Evolutionary conservation across 2,888 invertebrate species (phyloP), one percentile per base, ranked within the genome.

Genomic region (Halictus ligatus): DNA sequence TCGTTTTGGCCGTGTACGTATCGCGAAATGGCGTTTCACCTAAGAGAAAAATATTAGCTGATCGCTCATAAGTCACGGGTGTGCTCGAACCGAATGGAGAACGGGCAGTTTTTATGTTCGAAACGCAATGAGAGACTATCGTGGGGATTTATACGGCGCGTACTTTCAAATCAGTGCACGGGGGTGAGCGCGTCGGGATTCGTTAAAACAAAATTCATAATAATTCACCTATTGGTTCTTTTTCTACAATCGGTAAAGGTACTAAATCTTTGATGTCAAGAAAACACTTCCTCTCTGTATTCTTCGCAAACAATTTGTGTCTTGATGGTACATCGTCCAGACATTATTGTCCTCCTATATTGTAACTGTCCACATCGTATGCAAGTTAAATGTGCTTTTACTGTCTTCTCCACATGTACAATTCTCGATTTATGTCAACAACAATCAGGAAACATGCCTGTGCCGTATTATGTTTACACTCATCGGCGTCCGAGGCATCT

Each of bases 1-100:
- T 90, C 87, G 90, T 90, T 90, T 43, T 54, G 64, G 60, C 29
- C 58, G 73, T 76, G 76, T 12, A 58, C 58, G 72, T 60, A 58
- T 13, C 35, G 40, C 64, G 75, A 77, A 74, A 75, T 35, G n/a
- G 2, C 71, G 69, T 79, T 75, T 72, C 75, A 35, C 10, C 10
- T 21, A 6, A 15, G 40, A 75, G 74, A 81, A 83, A 85, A 87
- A 72, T 85, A 82, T 54, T 69, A 29, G 25, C 29, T 25, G 60
- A 81, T 89, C 58, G 46, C 60, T 46, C 69, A 75, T 79, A 87
- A 87, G 78, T 79, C 84, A 78, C 74, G 54, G 46, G 35, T 35
- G 3, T 13, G 21, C 29, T 18, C 25, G 50, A 35, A 58, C 40
- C 58, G 67, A 54, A 76, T 54, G 3, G 15, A 10, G 35, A 78